Base-by-base conservation (phyloP, 2,797 vertebrate species). In the Propithecus perrieri region DNA sequence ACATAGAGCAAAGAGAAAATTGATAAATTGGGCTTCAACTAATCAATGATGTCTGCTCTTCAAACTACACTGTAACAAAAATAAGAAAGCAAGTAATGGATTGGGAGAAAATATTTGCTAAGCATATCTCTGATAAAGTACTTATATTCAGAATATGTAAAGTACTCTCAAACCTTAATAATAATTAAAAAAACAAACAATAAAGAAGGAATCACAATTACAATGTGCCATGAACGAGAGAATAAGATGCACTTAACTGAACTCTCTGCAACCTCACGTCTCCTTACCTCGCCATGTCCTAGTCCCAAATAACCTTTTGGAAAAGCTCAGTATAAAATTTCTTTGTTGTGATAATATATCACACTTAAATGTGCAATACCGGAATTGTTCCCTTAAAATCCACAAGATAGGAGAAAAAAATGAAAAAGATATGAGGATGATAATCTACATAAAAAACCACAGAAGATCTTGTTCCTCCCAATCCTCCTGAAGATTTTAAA, bases 91-190 rank as follows among this genome's bases (percentile, higher is more conserved):
- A 46, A 93, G n/a, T 79, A 75, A 85, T 1, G 12, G 61, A 74
- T 3, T 48, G 33, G 18, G 18, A 63, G 22, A 55, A 89, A 85
- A 74, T 67, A 91, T 11, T 41, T 76, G 33, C 65, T 89, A 69
- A 89, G 35, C 28, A 12, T n/a, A n/a, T n/a, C 53, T 96, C 86
- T 88, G 41, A 76, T 83, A 87, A 89, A 67, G 48, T n/a, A 80
- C 35, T 65, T 61, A 2, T 50, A 92, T 13, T 93, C 13, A 33
- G 10, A 88, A 90, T 22, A 55, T 22, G 13, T 69, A 65, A 46
- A n/a, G 38, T 83, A 87, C 35, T n/a, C n/a, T 86, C n/a, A 76
- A 94, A 81, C 22, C 30, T 83, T 78, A 94, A 41, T 6, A 38
- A 20, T 33, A 46, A 15, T 57, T 57, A 14, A 48, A 87, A 67